Evolutionary conservation across 2,888 invertebrate genomes (phyloP), one percentile per base, ranked within the genome.

Genomic region (Syrista parreyssii): DNA sequence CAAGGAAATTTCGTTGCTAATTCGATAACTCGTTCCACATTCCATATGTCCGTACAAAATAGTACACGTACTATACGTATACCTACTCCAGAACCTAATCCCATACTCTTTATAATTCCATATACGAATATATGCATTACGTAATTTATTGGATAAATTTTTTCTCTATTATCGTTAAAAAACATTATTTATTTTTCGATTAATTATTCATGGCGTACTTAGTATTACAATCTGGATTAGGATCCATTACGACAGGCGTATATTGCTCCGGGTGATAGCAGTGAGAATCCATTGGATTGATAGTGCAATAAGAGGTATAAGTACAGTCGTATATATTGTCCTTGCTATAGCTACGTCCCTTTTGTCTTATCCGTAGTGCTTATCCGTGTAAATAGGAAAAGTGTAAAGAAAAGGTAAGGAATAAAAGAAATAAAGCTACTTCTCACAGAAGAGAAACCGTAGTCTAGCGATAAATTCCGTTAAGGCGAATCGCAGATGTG

Each of bases 401-500:
- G 23, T 55, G 55, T 9, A 55, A 55, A 23, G 55, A 55, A 55
- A 55, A 23, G 55, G 15, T 15, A 23, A 55, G 9, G 55, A 55
- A 55, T 23, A 23, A 55, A 55, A 55, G 55, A 55, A 55, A 55
- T 55, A 55, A 55, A 55, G 55, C 55, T 55, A 55, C 55, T 55
- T 55, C 55, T 55, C 55, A 3, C 55, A 55, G 23, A 71, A 71
- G 71, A 71, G 71, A 30, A 71, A 71, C 30, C 33, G 32, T 23
- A 71, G 33, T 11, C 71, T 23, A 23, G 74, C 55, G 75, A 11
- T 75, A 79, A 78, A 79, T 82, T 82, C 76, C 79, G 73, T 78
- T 69, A 75, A 78, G 79, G 74, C 68, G 78, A 82, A 76, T 82
- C 82, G 76, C 82, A 82, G 82, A 82, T 80, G 79, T 33, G 68